Base-by-base conservation (phyloP, 1,140 invertebrate species). In the Neoseiulus cucumeris region DNA sequence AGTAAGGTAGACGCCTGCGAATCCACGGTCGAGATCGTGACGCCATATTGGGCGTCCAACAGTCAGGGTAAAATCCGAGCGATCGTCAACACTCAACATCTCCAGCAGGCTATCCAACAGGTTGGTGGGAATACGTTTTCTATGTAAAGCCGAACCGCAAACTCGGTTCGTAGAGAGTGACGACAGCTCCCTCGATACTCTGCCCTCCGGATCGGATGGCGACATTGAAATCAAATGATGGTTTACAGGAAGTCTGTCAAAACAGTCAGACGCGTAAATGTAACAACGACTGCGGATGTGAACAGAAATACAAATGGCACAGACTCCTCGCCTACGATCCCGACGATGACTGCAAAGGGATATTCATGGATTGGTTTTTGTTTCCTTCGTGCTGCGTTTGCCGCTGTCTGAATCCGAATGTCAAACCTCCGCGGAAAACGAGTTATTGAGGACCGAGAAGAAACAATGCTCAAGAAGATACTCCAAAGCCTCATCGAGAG, bases 311-410 rank as follows among this genome's bases (percentile, higher is more conserved):
- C 76, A 87, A 89, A 69, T 86, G 87, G 79, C 87, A 92, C 76
- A 81, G 90, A 30, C 78, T 92, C 0, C 77, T 93, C 9, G 86
- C 89, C 18, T 92, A 91, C 74, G 90, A 93, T 77, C 89, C 89
- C 0, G 86, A 89, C 69, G 90, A 92, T 73, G 88, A 91, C 73
- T 92, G 90, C 75, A 86, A 87, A 72, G 90, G 89, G 64, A 91
- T 93, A 68, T 93, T 93, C 75, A 91, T 91, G 80, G 90, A 93
- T 75, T 93, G 90, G 90, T 93, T 93, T 76, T 82, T 89, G 64
- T 93, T 91, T 76, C 89, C 89, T 12, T 90, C 88, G 0, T 92
- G 89, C 74, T 93, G 90, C 76, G 86, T 90, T 18, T 92, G 90
- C 74, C 80, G 87, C 72, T 93, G 89, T 66, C 66, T 67, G 18